These are phyloP conservation scores for Chiridota heheva DNA, from an alignment of 35 echinoderm and acorn worm species.

Conservation along the genomic window DNA sequence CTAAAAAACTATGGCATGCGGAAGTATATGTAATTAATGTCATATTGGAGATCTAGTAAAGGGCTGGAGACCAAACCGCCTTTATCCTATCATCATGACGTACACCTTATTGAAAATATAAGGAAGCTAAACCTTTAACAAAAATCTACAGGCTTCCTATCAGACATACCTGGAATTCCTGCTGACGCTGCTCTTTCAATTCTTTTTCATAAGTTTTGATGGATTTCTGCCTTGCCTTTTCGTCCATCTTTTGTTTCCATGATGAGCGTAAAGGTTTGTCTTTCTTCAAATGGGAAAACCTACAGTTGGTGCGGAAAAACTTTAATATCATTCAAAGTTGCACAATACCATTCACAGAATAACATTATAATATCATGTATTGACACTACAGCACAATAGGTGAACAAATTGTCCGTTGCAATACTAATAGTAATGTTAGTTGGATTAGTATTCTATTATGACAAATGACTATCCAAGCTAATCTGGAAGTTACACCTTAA, in stretches of 20 bases:
- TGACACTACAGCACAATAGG: no score
- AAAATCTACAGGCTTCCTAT: no score
- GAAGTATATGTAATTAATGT: no score
- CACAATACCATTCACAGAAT: background rate
- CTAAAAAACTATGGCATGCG: no score
- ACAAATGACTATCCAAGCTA: no score
- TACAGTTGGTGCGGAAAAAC: slow-evolving; percentile 18
- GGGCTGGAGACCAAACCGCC: no score
- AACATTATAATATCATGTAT: background rate
- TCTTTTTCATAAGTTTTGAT: slow-evolving; percentile 80
- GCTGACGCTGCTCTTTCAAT: slow-evolving; percentile 48
- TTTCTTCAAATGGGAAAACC: slow-evolving; percentile 77
- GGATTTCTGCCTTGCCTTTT: slow-evolving; percentile 77
- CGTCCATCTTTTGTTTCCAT: slow-evolving; percentile 85
- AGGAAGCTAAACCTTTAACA: no score
- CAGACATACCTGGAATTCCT: slow-evolving; percentile 62
- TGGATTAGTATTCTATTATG: no score
- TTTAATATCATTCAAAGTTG: background rate
- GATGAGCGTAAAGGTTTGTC: slow-evolving; percentile 73
- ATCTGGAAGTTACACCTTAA: no score
- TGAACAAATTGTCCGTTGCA: background rate
- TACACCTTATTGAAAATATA: no score
- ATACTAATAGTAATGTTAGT: background rate
- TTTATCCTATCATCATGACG: no score
- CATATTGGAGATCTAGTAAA: no score